Evolutionary conservation across 2,888 invertebrate genomes (phyloP).

Genomic region (Ophion obscuratus): DNA sequence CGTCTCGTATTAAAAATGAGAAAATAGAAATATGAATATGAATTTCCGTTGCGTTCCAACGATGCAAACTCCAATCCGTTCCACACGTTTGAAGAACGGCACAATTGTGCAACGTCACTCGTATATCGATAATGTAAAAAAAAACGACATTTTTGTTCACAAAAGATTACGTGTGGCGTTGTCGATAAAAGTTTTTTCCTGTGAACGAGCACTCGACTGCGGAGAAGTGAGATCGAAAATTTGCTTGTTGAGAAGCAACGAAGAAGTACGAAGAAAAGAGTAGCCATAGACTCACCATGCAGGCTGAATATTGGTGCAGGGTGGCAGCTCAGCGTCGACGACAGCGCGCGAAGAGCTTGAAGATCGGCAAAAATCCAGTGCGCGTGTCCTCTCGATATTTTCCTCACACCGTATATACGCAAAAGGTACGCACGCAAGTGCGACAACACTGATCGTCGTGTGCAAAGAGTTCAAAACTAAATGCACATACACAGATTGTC

Average conservation of each 20-base stretch:
- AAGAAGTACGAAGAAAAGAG: constrained; percentile 14
- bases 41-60: too few species aligned
- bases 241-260: neutral
- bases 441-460: constrained; percentile 15
- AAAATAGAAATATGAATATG: too few species aligned
- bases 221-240: neutral
- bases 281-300: constrained; percentile 64
- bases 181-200: neutral
- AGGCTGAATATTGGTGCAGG: constrained; percentile 50
- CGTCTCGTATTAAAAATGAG: too few species aligned
- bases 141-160: too few species aligned
- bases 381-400: constrained; percentile 10
- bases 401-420: constrained; percentile 2
- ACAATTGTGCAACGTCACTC: neutral
- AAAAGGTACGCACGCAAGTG: constrained; percentile 21
- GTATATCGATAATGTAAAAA: neutral
- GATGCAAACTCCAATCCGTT: too few species aligned
- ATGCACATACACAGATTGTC: neutral
- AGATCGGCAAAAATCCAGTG: constrained; percentile 59
- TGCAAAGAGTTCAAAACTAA: constrained; percentile 9
- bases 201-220: neutral
- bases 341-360: constrained; percentile 9
- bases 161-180: neutral
- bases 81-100: neutral
- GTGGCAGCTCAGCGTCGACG: constrained; percentile 26